Base-by-base conservation (phyloP, 1,140 invertebrate genomes). In the Cydia fagiglandana region DNA sequence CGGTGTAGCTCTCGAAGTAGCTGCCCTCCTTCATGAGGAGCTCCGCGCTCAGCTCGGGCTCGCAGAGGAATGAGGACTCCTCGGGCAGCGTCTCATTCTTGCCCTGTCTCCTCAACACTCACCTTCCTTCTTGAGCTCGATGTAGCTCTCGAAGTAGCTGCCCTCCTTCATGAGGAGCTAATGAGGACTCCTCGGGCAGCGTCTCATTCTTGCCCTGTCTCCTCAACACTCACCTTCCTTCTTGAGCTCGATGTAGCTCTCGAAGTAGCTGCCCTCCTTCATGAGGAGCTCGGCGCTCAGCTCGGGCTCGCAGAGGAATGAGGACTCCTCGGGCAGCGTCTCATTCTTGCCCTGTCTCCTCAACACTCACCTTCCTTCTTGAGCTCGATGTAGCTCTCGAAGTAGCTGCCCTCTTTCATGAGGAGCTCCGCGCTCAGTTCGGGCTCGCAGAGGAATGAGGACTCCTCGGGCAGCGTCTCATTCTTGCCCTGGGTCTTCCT, bases 371-470 rank as follows among this genome's bases (percentile, higher is more conserved):
- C 56, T 17, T 76, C 66, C 20, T 78, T 86, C 28, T 85, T 86
- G 6, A 90, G 79, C 77, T 90, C 88, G 6, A 91, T 88, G 74
- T 86, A 90, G 77, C 83, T 88, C 64, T 92, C 90, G 1, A 92
- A 87, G 75, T 92, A 92, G 66, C 84, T 89, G 73, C 84, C 87
- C 24, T 87, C 84, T 53, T 88, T 89, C 0, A 88, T 87, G 10
- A 90, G 75, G 12, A 91, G 75, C 20, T 91, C 89, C 0, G 81
- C 82, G 30, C 85, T 87, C 15, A 92, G 84, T 17, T 88, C 84
- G 0, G 91, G 91, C 47, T 92, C 89, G 64, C 89, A 91, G 20
- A 92, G 83, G 81, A 91, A 92, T 0, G 91, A 92, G 0, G 88
- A 91, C 47, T 92, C 89, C 66, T 92, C 90, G 7, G 89, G 91